A percentile compares a stretch with the other conserved stretches of the same genome.
Evolutionary conservation across 2,888 invertebrate genomes (phyloP).

Genomic region (Hyposoter dolosus): DNA sequence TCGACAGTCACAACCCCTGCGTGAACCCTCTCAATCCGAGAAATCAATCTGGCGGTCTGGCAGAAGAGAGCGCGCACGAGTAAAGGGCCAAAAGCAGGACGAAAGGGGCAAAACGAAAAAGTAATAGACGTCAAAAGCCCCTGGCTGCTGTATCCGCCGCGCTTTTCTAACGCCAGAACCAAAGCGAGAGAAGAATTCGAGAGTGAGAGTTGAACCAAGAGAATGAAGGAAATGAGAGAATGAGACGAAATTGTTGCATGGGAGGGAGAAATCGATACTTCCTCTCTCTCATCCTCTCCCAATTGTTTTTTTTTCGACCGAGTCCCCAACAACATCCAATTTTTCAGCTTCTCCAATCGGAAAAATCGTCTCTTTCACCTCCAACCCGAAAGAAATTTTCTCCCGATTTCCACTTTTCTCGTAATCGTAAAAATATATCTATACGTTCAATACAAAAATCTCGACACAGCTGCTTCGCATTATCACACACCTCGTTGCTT

Average conservation of each 20-base stretch:
- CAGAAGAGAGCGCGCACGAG: conserved; percentile 35
- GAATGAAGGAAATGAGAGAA: conserved; percentile 20
- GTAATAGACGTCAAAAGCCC: conserved; percentile 61
- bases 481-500: conserved; percentile 44
- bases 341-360: conserved; percentile 61
- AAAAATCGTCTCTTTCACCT: conserved; percentile 53
- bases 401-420: conserved; percentile 28
- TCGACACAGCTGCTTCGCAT: conserved; percentile 32
- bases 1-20: conserved; percentile 52
- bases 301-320: conserved; percentile 14
- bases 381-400: conserved; percentile 47
- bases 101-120: conserved; percentile 57
- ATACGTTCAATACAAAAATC: background rate
- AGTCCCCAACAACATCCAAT: conserved; percentile 59
- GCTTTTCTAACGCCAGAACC: conserved; percentile 63
- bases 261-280: conserved; percentile 64
- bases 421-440: conserved; percentile 8
- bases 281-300: conserved; percentile 43
- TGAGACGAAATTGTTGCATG: conserved; percentile 25
- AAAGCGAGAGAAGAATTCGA: conserved; percentile 53
- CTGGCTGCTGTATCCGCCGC: conserved; percentile 22
- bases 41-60: conserved; percentile 69
- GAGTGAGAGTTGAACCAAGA: conserved; percentile 29
- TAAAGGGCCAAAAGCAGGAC: conserved; percentile 39
- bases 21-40: conserved; percentile 68